Base-by-base conservation (phyloP, 2,888 invertebrate species). In the Metallyticus violacea region DNA sequence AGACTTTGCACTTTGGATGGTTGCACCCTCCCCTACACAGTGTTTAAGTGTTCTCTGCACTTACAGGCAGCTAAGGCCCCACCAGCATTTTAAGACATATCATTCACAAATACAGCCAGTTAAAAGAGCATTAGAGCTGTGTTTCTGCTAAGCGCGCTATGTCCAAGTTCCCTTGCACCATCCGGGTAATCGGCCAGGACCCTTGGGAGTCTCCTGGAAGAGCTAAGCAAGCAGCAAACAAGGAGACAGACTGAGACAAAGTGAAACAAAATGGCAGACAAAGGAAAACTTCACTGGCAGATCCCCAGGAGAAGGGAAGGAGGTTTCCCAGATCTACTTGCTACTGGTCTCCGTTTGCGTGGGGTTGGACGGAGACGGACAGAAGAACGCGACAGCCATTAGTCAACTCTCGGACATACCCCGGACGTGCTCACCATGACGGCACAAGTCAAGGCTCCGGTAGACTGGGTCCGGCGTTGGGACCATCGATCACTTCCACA, bases 341-440 rank as follows among this genome's bases (percentile, higher is more conserved):
- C n/a, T n/a, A n/a, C 79, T 9, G 28, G 15, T 79, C 27, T 27
- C 27, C 79, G 26, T n/a, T n/a, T n/a, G 79, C 79, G 9, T 30
- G 30, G 77, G 79, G 77, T 27, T 85, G 79, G 87, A 77, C 84
- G 29, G 81, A 79, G 86, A 83, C 79, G 83, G 83, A 78, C 62
- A 79, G 86, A 86, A 86, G 82, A 83, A 84, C 83, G 83, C 79
- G 86, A 83, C 83, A 83, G n/a, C 77, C 86, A 86, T 86, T 84
- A 28, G 85, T 86, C 84, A 84, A 80, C 28, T 26, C 7, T 76
- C 80, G 40, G 40, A 22, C 79, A 86, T 79, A 86, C 79, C 80
- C 78, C 7, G 76, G 30, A 62, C 86, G 79, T 76, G 84, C 79
- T 62, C 29, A 86, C 83, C 80, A 15, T 77, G 22, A 85, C 30